Evolutionary conservation across 1,140 invertebrate species (phyloP), one percentile per base, ranked within the genome.

Genomic region (Ruditapes philippinarum): DNA sequence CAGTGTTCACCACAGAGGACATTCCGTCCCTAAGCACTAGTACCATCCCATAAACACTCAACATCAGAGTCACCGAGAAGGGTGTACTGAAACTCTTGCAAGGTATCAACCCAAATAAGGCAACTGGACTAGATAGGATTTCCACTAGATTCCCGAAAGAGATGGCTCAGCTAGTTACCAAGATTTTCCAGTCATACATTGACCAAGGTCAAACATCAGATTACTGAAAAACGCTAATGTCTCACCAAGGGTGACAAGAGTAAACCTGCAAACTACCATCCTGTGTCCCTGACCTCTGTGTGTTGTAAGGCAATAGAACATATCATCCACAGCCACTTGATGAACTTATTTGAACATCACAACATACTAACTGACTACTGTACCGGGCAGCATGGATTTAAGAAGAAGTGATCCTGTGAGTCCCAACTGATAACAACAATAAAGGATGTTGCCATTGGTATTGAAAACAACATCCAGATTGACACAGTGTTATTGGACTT

Each of bases 251-350:
- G 88, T 68, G 81, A 68, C 51, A 19, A 54, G 1, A 70, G 81
- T 40, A 45, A 28, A 22, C 81, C 81, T 25, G 51, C 84, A 7
- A 89, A 89, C 42, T 89, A 89, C 79, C 60, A 82, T 28, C 90
- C 83, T n/a, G 65, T 90, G 7, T 91, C 88, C 1, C 57, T 91
- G 11, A 90, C 79, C 19, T 86, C 81, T 40, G 57, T 90, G 7
- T 86, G 76, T 45, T 83, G 90, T 45, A 89, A 89, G 81, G 17
- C 84, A 5, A 9, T 91, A 22, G 78, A 91, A 45, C 74, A 89
- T 36, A 82, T 91, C 28, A 60, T 91, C 31, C 83, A 82, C 54
- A 83, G 80, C 49, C 70, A 85, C 11, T 40, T 86, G 33, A 91
- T 87, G 51, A 70, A 65, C 14, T 45, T 38, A 36, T 45, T 83